Base-by-base conservation (phyloP, 2,888 invertebrate species). In the Caenorhabditis imperialis region DNA sequence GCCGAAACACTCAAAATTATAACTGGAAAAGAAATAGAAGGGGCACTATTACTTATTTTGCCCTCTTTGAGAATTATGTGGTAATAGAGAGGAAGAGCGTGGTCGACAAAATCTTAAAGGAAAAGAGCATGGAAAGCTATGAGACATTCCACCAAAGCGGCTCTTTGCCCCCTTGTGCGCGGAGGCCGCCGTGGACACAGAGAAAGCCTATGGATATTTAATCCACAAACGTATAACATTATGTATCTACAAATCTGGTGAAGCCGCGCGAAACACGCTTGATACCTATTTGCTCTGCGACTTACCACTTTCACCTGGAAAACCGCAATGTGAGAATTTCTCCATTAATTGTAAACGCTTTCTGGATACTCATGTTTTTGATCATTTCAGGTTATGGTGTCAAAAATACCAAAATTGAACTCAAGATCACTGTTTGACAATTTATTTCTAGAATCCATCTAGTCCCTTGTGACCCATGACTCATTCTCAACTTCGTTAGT, bases 151-250 rank as follows among this genome's bases (percentile, higher is more conserved):
- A n/a, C n/a, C 44, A 40, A 53, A 53, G 53, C 69, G 53, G 60
- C 60, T 60, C 54, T 71, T 71, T 61, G 69, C 69, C 44, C 47
- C 37, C 55, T 60, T 44, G 33, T 35, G 33, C 30, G 48, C 61
- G 53, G 57, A 50, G 35, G 42, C 61, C 48, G 45, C 60, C 51
- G 48, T 51, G 58, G 54, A 61, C 70, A 48, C 60, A 55, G 60
- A 54, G 61, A 70, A 72, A 62, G 72, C 72, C 57, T 53, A 73
- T 73, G 65, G 73, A 73, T 73, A 73, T 73, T 73, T 65, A 65
- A 73, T 73, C 65, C 73, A 60, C 62, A 60, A 73, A 73, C 65
- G 73, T 73, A 73, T 73, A 73, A 73, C 65, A 73, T 73, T 73
- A 73, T 73, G 65, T 73, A 73, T 60, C 73, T 73, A 73, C 54